Evolutionary conservation across 2,888 invertebrate species (phyloP), one percentile per base, ranked within the genome.

Genomic region (Drosophila mimica): DNA sequence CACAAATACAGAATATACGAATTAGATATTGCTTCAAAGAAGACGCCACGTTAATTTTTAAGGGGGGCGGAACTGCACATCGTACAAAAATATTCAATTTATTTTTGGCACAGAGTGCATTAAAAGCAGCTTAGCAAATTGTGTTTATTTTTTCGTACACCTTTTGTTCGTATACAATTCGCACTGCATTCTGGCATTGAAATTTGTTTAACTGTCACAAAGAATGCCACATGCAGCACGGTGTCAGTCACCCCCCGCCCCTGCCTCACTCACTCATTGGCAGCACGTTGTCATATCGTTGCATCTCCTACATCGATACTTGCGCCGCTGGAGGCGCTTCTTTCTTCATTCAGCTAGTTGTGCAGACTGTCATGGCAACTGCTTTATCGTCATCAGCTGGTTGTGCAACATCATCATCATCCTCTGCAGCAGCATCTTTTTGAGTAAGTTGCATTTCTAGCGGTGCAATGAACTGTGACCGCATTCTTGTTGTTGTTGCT

Each of bases 391-490:
- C 36, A 38, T 15, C 43, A 46, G 28, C 13, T 28, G 53, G 34
- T 36, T 36, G 54, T 36, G 54, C 48, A 53, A 25, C 49, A 56
- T 51, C 62, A 38, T 48, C 62, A 49, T 57, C 52, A 51, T 70
- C 67, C 72, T 66, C 61, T 61, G 48, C 51, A 54, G 52, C 63
- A 57, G 30, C 64, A 65, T 60, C 58, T 65, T 77, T n/a, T 70
- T 64, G 64, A 58, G 70, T 71, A 72, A 67, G 70, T 81, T 73
- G 70, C 79, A 76, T 77, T 70, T 81, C 76, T 74, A 83, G 75
- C 60, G 79, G 83, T 86, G 86, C 83, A 84, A 86, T 79, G 83
- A 86, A 86, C 83, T 84, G 83, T 86, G 86, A 83, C 83, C 83
- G 86, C 83, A 86, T 72, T 74, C 76, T 73, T 68, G 53, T 70